A percentile compares a stretch with the other conserved stretches of the same genome.
Conservation (phyloP, 1,140 invertebrate species). For the Bombus impatiens region DNA sequence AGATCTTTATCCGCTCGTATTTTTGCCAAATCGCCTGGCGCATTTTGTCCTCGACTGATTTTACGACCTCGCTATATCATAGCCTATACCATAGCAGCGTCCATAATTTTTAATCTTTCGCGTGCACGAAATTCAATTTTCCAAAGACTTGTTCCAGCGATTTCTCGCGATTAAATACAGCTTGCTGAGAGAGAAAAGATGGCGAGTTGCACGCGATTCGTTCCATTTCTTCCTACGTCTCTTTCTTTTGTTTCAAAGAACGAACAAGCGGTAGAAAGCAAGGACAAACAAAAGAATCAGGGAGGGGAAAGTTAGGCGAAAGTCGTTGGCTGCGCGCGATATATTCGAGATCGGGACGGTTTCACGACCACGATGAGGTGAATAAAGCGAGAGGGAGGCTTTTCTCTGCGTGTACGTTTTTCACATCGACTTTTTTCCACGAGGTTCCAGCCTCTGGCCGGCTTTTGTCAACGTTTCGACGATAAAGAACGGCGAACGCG, state of each 20-base stretch:
- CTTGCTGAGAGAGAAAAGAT: too few relatives aligned
- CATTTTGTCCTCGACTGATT: too few relatives aligned
- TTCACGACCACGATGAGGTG: background rate
- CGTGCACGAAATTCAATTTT: background rate
- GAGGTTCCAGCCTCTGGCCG: slow-evolving; percentile 33
- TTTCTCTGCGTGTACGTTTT: background rate
- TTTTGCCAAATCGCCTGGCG: too few relatives aligned
- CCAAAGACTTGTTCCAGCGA: background rate
- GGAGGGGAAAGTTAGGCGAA: background rate
- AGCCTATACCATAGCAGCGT: too few relatives aligned
- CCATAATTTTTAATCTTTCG: background rate
- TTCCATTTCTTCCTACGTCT: background rate
- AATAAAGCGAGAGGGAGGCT: background rate
- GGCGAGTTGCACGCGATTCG: too few relatives aligned
- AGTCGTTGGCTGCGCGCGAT: background rate
- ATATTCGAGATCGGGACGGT: slow-evolving; percentile 22
- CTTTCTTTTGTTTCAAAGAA: background rate
- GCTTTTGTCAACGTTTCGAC: slow-evolving; percentile 59
- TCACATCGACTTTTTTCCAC: slow-evolving; percentile 14
- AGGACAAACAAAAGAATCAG: background rate
- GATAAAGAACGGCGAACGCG: slow-evolving; percentile 45
- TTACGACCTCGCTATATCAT: background rate
- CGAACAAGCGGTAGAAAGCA: background rate
- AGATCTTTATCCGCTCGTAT: too few relatives aligned
- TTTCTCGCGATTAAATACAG: background rate